Evolutionary conservation across 1,140 invertebrate genomes (phyloP), one percentile per base, ranked within the genome.

Genomic region (Pteromalus puparum): DNA sequence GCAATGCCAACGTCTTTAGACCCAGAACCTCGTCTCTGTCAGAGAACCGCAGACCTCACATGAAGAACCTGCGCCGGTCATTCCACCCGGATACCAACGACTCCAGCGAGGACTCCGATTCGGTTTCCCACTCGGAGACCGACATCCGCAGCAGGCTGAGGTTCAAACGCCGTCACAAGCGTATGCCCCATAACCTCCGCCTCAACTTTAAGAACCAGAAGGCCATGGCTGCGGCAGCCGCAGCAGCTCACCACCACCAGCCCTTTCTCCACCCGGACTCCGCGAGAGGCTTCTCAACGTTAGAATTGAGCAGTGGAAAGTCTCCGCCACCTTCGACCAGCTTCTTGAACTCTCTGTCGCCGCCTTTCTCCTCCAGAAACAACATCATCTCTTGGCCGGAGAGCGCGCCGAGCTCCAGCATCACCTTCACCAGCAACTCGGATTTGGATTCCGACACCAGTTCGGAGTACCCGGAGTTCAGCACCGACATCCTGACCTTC

Each of bases 401-500:
- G 74, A 93, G 92, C 70, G 92, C 91, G 0, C 91, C 92, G 0
- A 93, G 91, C 73, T 93, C 92, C 4, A 92, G 92, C 82, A 65
- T 93, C 7, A 93, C 92, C 0, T 93, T 93, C n/a, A 93, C 93
- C 0, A 92, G 91, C 61, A 92, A 92, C 53, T 91, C 92, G 0
- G 93, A 92, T 46, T 75, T 93, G 0, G 92, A 94, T 77, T 93
- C 92, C 0, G 92, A 93, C 53, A 92, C 91, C 0, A 93, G 92
- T 67, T 91, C 91, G 0, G 93, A 93, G 42, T 94, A 93, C 85
- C 92, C 92, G 0, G 93, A 94, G 82, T 93, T 93, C 65, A 90
- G 88, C 1, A 92, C 90, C 70, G 93, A 94, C 74, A 88, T 90
- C 38, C 77, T 90, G 9, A 92, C 91, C 0, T 93, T 93, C 76